Percentiles rank a stretch among this genome's conserved stretches.
Evolutionary conservation across 2,113 vertebrate species (phyloP).

Genomic region (Tiliqua scincoides): DNA sequence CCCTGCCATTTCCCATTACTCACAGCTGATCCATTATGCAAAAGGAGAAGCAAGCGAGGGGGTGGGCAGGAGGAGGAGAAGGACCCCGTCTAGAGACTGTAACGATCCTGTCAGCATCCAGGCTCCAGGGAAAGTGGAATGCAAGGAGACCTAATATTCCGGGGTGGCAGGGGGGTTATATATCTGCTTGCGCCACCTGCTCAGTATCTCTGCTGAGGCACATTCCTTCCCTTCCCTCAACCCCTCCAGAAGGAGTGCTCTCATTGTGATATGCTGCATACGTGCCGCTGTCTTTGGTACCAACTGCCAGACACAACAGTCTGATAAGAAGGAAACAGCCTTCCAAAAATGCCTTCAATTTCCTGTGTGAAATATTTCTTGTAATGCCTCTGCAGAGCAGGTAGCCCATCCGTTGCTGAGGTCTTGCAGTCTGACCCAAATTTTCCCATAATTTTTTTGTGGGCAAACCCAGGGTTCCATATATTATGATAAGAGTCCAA

Average conservation of each 20-base stretch:
- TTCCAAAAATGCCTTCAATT: background rate
- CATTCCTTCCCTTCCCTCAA: background rate
- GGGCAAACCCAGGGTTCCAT: background rate
- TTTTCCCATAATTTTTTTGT: background rate
- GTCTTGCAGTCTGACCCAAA: background rate
- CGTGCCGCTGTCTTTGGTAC: background rate
- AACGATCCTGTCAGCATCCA: constrained; percentile 61
- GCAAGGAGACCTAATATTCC: background rate
- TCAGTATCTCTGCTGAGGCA: background rate
- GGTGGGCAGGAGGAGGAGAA: constrained; percentile 54
- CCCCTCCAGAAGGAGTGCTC: background rate
- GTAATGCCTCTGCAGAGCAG: background rate
- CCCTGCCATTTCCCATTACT: constrained; percentile 78
- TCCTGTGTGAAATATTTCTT: background rate
- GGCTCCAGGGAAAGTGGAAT: background rate
- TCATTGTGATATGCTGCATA: background rate
- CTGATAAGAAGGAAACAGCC: background rate
- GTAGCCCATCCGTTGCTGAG: background rate
- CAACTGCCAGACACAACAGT: background rate
- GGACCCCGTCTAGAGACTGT: constrained; percentile 61
- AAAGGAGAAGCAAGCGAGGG: constrained; percentile 64
- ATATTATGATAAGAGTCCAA: background rate
- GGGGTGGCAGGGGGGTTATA: background rate
- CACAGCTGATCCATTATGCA: constrained; percentile 77
- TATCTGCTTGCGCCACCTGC: background rate